Percentiles rank a stretch among this genome's conserved stretches.
Conservation (phyloP, 2,888 invertebrate genomes). For the Acanthosepion pharaonis region DNA sequence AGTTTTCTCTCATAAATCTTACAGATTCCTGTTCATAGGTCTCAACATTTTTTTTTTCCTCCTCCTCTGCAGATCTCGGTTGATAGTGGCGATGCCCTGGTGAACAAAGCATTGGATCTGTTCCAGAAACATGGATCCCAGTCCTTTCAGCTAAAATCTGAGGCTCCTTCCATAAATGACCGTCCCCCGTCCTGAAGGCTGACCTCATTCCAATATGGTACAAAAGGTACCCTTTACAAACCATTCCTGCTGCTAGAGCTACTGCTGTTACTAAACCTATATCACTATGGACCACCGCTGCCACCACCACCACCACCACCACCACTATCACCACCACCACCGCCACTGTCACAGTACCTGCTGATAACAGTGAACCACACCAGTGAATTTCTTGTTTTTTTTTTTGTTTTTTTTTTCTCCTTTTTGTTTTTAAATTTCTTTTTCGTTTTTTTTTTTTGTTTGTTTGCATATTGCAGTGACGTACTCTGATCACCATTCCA, state of each 20-base stretch:
- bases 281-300: neutral
- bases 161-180: slow-evolving; percentile 59
- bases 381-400: neutral
- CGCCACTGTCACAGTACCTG: neutral
- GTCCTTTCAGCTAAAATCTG: slow-evolving; percentile 60
- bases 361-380: slow-evolving; percentile 17
- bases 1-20: no score
- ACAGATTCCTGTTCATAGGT: no score
- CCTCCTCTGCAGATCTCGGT: slow-evolving; percentile 81
- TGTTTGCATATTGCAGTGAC: neutral
- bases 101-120: slow-evolving; percentile 88
- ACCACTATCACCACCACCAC: neutral
- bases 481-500: neutral
- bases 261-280: neutral
- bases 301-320: neutral
- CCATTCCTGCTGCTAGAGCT: slow-evolving; percentile 1
- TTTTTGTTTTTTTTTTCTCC: neutral
- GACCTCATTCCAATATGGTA: neutral
- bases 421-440: no score
- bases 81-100: slow-evolving; percentile 87
- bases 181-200: slow-evolving; percentile 54
- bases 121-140: slow-evolving; percentile 85
- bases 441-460: neutral
- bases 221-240: neutral
- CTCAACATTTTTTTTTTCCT: neutral